Conservation (phyloP, 2,113 vertebrate genomes). For the Macquaria australasica region DNA sequence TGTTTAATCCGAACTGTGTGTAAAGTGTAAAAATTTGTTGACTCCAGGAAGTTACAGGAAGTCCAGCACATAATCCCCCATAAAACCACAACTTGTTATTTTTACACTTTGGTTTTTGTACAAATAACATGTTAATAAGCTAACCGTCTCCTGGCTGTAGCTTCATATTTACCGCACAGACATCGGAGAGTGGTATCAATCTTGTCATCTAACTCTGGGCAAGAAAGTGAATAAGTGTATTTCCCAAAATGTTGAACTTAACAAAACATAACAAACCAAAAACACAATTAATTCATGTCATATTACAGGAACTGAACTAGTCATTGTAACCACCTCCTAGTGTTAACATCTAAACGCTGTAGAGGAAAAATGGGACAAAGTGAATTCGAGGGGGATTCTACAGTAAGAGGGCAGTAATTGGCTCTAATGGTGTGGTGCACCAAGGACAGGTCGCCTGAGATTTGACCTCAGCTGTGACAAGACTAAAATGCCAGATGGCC, state of each 20-base stretch:
- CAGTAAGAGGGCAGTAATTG: conserved; percentile 38
- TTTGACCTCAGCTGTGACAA: conserved; percentile 56
- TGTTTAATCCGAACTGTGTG: too few relatives aligned
- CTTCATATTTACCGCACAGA: neutral
- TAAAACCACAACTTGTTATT: neutral
- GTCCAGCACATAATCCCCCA: neutral
- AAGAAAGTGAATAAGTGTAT: neutral
- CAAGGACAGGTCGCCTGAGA: conserved; percentile 50
- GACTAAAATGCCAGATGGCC: conserved; percentile 61
- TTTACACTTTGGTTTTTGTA: neutral
- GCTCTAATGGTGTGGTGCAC: conserved; percentile 30
- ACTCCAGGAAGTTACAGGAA: too few relatives aligned
- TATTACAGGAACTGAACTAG: neutral
- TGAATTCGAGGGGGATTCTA: conserved; percentile 22
- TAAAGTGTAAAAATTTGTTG: too few relatives aligned
- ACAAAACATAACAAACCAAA: neutral
- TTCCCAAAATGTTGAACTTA: neutral
- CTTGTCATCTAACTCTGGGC: neutral
- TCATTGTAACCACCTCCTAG: neutral
- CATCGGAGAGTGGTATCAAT: neutral
- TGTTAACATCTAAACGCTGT: conserved; percentile 17
- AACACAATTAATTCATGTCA: neutral
- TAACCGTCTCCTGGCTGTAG: neutral
- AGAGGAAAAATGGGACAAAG: conserved; percentile 46
- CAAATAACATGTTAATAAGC: neutral